Conservation (phyloP, 2,888 invertebrate species). For the Calliopum simillimum region DNA sequence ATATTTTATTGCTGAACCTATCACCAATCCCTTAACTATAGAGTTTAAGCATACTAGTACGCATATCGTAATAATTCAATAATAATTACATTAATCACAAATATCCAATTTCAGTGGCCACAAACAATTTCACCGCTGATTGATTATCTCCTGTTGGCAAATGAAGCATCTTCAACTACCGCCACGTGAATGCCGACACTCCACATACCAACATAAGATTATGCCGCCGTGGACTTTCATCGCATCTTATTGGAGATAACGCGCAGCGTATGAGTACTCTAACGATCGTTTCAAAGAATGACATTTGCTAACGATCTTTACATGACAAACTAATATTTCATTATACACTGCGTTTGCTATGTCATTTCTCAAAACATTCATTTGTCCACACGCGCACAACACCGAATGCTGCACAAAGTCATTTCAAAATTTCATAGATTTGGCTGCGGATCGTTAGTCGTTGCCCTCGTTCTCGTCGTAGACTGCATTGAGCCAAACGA, state of each 20-base stretch:
- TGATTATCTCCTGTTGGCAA: too few relatives aligned
- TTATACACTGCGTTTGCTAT: slow-evolving; percentile 45
- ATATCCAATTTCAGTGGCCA: too few relatives aligned
- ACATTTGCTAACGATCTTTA: slow-evolving; percentile 58
- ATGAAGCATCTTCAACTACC: background rate
- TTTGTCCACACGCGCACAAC: slow-evolving; percentile 39
- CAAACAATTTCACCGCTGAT: too few relatives aligned
- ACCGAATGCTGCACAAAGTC: slow-evolving; percentile 4
- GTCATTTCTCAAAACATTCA: slow-evolving; percentile 58
- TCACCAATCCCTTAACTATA: too few relatives aligned
- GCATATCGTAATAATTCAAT: too few relatives aligned
- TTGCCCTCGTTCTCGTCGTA: too few relatives aligned
- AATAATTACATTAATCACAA: too few relatives aligned
- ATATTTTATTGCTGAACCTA: too few relatives aligned
- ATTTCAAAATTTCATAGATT: slow-evolving; percentile 33
- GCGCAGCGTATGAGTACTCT: too few relatives aligned
- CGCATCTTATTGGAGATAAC: too few relatives aligned
- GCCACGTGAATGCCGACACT: background rate
- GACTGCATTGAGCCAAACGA: slow-evolving; percentile 29
- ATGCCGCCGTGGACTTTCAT: slow-evolving; percentile 23
- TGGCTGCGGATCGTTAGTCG: background rate
- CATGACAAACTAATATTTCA: slow-evolving; percentile 50
- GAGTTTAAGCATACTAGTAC: too few relatives aligned
- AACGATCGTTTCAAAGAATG: slow-evolving; percentile 11
- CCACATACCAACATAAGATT: background rate